A percentile compares a stretch with the other conserved stretches of the same genome.
These are phyloP conservation scores for Caenorhabditis sp. DNA, from an alignment of 2,888 invertebrate genomes.

Conservation along the genomic window DNA sequence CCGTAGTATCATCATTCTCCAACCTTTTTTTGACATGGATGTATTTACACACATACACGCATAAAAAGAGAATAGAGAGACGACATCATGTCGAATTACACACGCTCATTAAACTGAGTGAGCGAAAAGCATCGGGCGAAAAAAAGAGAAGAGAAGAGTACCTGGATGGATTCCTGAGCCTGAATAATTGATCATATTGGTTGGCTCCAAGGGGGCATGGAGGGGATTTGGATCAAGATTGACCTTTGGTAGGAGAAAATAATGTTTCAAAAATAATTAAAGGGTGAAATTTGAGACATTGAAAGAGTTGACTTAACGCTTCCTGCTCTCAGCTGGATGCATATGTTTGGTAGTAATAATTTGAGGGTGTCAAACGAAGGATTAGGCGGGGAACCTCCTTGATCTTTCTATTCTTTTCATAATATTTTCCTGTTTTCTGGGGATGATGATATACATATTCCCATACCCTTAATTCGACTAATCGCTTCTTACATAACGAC, in stretches of 20 bases:
- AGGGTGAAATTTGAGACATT: background rate
- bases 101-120: conserved; percentile 50
- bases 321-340: background rate
- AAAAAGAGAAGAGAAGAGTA: background rate
- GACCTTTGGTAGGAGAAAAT: too few relatives aligned
- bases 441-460: too few relatives aligned
- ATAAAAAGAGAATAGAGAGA: background rate
- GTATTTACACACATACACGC: background rate
- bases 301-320: background rate
- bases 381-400: too few relatives aligned
- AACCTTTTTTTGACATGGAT: background rate
- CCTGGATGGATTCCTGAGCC: background rate
- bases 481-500: background rate
- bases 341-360: too few relatives aligned
- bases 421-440: too few relatives aligned
- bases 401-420: too few relatives aligned
- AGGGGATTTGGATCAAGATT: too few relatives aligned
- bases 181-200: too few relatives aligned
- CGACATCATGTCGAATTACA: conserved; percentile 25
- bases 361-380: too few relatives aligned
- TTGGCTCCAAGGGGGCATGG: too few relatives aligned
- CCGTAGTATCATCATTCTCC: background rate
- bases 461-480: background rate
- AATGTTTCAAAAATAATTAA: background rate
- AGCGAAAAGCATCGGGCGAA: conserved; percentile 8